These are phyloP conservation scores for Elanoides forficatus DNA, from an alignment of 2,113 vertebrate genomes.

Conservation along the genomic window DNA sequence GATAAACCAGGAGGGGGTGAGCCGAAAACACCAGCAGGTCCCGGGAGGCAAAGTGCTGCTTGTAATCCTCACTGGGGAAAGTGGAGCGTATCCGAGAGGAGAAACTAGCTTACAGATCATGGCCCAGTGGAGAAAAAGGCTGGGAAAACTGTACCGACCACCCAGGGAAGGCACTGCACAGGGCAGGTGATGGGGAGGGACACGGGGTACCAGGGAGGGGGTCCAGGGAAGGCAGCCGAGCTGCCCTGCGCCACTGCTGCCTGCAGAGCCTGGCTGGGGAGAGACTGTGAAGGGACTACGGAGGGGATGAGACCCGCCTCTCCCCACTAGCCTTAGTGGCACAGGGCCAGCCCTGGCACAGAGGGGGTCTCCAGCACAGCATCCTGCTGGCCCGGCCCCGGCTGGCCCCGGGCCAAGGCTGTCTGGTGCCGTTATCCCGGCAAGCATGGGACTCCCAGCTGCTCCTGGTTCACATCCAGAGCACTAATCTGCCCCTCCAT, in stretches of 20 bases:
- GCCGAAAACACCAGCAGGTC: constrained; percentile 86
- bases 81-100: neutral
- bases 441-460: neutral
- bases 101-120: neutral
- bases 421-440: neutral
- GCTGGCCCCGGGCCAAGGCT: neutral
- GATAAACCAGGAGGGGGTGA: constrained; percentile 86
- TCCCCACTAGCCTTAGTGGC: neutral
- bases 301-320: neutral
- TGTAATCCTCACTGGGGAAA: constrained; percentile 84
- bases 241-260: neutral
- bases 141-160: accelerated
- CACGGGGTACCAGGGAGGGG: accelerated
- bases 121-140: neutral
- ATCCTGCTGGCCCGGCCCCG: accelerated
- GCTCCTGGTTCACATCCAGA: constrained; percentile 1
- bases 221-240: neutral
- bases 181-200: neutral
- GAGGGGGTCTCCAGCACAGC: neutral
- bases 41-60: constrained; percentile 83
- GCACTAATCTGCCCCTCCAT: neutral
- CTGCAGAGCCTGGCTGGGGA: neutral
- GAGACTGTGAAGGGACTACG: neutral
- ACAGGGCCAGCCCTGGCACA: accelerated
- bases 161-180: accelerated